Percentiles rank a stretch among this genome's conserved stretches.
These are phyloP conservation scores for Liodrosophila aerea DNA, from an alignment of 2,888 invertebrate species.

Conservation along the genomic window DNA sequence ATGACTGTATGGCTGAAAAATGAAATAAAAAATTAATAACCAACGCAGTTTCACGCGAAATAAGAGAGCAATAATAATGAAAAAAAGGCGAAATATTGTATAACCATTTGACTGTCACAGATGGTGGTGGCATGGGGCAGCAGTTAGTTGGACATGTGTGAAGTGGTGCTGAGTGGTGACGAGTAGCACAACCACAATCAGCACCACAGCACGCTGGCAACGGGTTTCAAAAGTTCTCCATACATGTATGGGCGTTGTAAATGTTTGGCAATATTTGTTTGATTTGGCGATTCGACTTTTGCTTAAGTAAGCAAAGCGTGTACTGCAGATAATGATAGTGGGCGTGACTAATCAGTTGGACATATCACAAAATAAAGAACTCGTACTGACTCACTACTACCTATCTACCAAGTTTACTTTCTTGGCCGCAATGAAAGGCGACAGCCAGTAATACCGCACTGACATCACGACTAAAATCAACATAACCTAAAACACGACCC, in stretches of 20 bases:
- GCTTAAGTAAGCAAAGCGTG: constrained; percentile 5
- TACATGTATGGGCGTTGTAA: constrained; percentile 53
- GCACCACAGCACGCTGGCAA: constrained; percentile 30
- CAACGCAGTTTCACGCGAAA: constrained; percentile 26
- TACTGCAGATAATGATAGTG: constrained; percentile 17
- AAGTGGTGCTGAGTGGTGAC: constrained; percentile 58
- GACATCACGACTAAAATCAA: constrained; percentile 9
- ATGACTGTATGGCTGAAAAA: constrained; percentile 38
- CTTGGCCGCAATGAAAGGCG: constrained; percentile 33
- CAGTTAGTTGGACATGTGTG: constrained; percentile 40
- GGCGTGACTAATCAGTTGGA: constrained; percentile 57
- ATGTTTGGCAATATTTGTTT: constrained; percentile 41
- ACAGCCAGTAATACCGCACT: constrained; percentile 24
- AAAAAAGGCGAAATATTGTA: constrained; percentile 36
- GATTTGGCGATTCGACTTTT: constrained; percentile 23
- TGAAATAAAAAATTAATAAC: constrained; percentile 13
- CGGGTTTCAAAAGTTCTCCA: constrained; percentile 50
- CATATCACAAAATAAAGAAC: constrained; percentile 15
- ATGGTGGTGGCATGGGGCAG: constrained; percentile 29
- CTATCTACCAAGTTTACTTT: constrained; percentile 23
- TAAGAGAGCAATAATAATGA: constrained; percentile 19
- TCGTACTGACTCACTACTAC: constrained; percentile 50
- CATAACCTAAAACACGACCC: constrained; percentile 22
- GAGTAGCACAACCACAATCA: constrained; percentile 25
- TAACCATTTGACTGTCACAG: constrained; percentile 48